Conservation (phyloP, 2,797 vertebrate genomes). For the Picus viridis region DNA sequence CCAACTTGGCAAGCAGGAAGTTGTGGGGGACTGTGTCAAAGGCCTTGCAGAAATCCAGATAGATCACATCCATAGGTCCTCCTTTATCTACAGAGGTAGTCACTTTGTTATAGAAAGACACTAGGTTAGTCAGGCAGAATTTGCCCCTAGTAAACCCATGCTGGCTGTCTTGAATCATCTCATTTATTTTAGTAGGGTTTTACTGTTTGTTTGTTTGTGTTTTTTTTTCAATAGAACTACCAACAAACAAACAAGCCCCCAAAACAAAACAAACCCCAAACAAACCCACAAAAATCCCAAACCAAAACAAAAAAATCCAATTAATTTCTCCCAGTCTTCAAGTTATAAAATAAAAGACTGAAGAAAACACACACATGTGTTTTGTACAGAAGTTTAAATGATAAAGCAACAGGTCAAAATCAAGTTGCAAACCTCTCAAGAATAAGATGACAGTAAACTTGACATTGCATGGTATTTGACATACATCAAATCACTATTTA, state of each 20-base stretch:
- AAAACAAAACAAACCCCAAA: no score
- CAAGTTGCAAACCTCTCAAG: slow-evolving; percentile 77
- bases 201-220: not conserved
- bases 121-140: no score
- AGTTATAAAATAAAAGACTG: not conserved
- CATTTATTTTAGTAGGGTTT: slow-evolving; percentile 1
- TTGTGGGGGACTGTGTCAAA: no score
- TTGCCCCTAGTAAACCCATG: no score
- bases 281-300: no score
- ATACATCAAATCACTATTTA: slow-evolving; percentile 85
- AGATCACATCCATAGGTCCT: no score
- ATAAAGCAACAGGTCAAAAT: slow-evolving; percentile 70
- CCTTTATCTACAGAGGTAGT: no score
- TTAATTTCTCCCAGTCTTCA: not conserved
- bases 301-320: not conserved
- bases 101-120: no score
- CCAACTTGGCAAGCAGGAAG: no score
- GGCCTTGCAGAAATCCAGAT: no score
- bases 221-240: not conserved
- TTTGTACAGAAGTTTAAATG: slow-evolving; percentile 56
- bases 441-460: slow-evolving; percentile 77
- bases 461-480: slow-evolving; percentile 79
- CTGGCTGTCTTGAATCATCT: no score
- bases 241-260: not conserved
- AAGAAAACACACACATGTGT: not conserved